Percentiles rank a stretch among this genome's conserved stretches.
These are phyloP conservation scores for Hypomesus transpacificus DNA, from an alignment of 2,113 vertebrate species.

Conservation along the genomic window DNA sequence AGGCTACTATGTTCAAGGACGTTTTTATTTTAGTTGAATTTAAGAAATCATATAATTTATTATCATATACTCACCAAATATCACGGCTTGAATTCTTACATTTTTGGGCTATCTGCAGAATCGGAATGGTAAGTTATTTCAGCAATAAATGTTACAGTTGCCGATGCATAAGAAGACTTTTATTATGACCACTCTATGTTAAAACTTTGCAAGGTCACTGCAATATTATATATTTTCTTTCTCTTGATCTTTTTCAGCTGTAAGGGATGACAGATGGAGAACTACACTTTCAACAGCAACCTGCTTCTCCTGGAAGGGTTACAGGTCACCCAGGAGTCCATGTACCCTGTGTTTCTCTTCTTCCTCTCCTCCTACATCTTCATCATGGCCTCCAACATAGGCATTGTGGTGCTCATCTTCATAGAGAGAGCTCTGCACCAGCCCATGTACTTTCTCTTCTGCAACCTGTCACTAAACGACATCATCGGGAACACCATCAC, in stretches of 20 bases:
- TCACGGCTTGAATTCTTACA: too few relatives aligned
- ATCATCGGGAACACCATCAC: slow-evolving; percentile 32
- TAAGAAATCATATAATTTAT: too few relatives aligned
- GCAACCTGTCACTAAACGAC: slow-evolving; percentile 38
- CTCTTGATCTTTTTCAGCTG: neutral
- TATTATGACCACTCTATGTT: neutral
- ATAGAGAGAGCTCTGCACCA: slow-evolving; percentile 45
- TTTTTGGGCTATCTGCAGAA: too few relatives aligned
- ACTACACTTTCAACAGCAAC: slow-evolving; percentile 11
- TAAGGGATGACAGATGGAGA: slow-evolving; percentile 8
- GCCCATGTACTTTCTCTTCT: slow-evolving; percentile 51
- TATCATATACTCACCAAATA: too few relatives aligned
- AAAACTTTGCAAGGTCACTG: neutral
- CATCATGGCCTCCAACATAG: slow-evolving; percentile 16
- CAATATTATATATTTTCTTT: neutral
- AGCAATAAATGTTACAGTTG: too few relatives aligned
- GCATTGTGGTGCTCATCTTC: slow-evolving; percentile 34
- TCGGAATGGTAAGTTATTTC: too few relatives aligned
- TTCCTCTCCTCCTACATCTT: slow-evolving; percentile 10
- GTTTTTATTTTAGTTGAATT: too few relatives aligned
- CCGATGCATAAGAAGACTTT: too few relatives aligned
- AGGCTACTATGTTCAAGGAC: too few relatives aligned
- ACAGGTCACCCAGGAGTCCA: neutral
- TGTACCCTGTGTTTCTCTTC: slow-evolving; percentile 17
- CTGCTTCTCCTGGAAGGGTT: slow-evolving; percentile 9